phyloP scores from a whole-genome alignment of 2,888 invertebrate species.

The Agrochola lychnidis region DNA sequence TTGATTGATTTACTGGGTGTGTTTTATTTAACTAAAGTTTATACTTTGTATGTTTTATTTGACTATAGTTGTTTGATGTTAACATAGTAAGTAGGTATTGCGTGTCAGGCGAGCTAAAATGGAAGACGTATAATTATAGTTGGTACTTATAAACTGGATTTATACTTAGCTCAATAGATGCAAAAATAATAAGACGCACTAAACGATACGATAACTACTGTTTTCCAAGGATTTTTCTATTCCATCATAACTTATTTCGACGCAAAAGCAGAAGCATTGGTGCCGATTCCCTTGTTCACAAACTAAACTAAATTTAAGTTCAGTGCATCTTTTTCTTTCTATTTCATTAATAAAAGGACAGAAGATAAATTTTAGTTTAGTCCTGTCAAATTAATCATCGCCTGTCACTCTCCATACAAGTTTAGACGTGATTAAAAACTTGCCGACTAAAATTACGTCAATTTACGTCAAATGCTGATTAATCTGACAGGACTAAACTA shows the following conservation, averaged over 20 bases:
- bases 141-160: neutral
- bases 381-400: too few species aligned
- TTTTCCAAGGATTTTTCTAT: neutral
- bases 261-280: neutral
- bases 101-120: conserved; percentile 5
- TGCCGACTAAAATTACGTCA: too few species aligned
- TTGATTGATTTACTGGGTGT: conserved; percentile 26
- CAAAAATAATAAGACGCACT: neutral
- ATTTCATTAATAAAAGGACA: too few species aligned
- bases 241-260: neutral
- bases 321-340: too few species aligned
- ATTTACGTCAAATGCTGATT: too few species aligned
- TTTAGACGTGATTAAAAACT: too few species aligned
- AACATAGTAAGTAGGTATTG: neutral
- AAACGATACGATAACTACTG: too few species aligned
- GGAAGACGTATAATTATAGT: conserved; percentile 25
- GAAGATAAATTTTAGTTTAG: too few species aligned
- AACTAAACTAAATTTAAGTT: too few species aligned
- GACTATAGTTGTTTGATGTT: conserved; percentile 12
- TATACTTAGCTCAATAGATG: neutral
- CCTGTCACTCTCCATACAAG: too few species aligned
- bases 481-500: too few species aligned
- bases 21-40: conserved; percentile 17
- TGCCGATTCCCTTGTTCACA: too few species aligned
- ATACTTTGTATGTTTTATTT: conserved; percentile 21